Base-by-base conservation (phyloP, 2,113 vertebrate genomes). In the zebrafish (Danio rerio) region DNA sequence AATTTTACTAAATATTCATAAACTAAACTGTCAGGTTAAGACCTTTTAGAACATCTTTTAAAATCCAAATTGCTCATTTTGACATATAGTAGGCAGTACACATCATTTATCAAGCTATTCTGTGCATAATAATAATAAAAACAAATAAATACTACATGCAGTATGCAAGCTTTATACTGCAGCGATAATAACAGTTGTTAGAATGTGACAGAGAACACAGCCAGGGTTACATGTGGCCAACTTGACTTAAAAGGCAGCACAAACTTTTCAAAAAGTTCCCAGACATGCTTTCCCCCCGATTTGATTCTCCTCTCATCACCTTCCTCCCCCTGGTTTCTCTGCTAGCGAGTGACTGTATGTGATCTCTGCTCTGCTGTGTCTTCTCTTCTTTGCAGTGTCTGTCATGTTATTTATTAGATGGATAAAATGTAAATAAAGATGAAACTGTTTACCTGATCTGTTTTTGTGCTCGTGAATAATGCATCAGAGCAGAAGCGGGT, bases 381-480 rank as follows among this genome's bases (percentile, higher is more conserved):
- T 79, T 76, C 63, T 76, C 43, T 78, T 70, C 56, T 78, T 75
- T 79, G 15, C 50, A 31, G 77, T 74, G 40, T 73, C n/a, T 84
- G 66, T 83, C 58, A 83, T 52, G 53, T 72, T 80, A 55, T 81
- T 83, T 74, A 84, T 79, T 65, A 73, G 59, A 86, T 42, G 11
- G 12, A 53, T 31, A n/a, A 71, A 74, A 66, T 68, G 56, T 83
- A 77, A 77, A 83, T 78, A 85, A 77, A 81, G 65, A 81, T 87
- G 76, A 82, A 82, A 52, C 40, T 58, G 65, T 83, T 87, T 78
- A 83, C n/a, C 63, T 79, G 62, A 83, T 85, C 79, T 59, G 20
- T 80, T 84, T 84, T 72, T 73, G 73, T 79, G 69, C 15, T 72
- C 49, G 62, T 86, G 73, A 81, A 84, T 87, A 52, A 85, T 81